Evolutionary conservation across 2,113 vertebrate genomes (phyloP).

Genomic region (Butastur rufipennis): DNA sequence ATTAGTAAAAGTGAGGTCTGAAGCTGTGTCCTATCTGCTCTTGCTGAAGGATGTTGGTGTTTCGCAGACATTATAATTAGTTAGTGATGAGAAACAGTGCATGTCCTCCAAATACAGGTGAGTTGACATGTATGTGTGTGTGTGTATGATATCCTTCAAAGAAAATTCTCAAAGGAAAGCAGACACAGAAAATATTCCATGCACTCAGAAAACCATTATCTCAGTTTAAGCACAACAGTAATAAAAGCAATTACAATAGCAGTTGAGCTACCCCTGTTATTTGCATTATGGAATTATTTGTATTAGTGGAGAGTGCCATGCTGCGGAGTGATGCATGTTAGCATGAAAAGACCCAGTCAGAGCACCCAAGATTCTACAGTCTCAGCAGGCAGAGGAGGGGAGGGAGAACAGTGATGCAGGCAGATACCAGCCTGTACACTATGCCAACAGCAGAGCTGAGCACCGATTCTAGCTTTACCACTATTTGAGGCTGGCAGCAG

Average conservation of each 20-base stretch:
- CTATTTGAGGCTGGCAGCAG: background rate
- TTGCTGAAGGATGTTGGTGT: background rate
- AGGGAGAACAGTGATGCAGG: background rate
- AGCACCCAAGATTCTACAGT: background rate
- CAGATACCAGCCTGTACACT: background rate
- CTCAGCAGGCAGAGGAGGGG: background rate
- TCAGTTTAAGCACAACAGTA: background rate
- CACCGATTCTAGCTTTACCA: accelerated
- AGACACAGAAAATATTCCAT: background rate
- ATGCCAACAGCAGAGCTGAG: background rate
- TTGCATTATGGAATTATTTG: background rate
- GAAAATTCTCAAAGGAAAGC: background rate
- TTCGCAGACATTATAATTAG: background rate
- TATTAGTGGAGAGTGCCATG: background rate
- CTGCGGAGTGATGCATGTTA: no score
- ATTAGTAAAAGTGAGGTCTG: background rate
- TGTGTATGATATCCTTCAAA: background rate
- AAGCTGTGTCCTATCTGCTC: background rate
- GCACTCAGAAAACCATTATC: background rate
- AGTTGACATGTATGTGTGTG: background rate
- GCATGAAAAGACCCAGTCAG: background rate
- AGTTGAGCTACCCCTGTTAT: background rate
- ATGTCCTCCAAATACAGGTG: background rate
- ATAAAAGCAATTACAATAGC: accelerated
- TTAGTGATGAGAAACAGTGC: background rate